phyloP scores from a whole-genome alignment of 2,888 invertebrate species.

The Chaitophorus viminalis region DNA sequence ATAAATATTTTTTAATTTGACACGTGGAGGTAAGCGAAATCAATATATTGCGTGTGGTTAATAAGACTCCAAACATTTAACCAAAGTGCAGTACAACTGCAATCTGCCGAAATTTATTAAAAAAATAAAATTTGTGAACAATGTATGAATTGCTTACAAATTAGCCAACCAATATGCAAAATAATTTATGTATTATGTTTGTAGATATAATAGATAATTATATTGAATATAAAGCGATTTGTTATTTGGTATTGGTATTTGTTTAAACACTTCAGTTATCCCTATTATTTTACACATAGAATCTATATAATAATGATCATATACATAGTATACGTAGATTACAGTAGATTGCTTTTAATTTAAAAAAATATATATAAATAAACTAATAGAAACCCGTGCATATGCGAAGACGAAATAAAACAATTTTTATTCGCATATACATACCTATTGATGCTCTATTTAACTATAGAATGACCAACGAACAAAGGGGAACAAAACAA shows the following conservation, averaged over 20 bases:
- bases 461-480: constrained; percentile 18
- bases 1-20: too few relatives aligned
- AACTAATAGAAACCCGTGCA: constrained; percentile 26
- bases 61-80: too few relatives aligned
- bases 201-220: neutral
- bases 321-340: neutral
- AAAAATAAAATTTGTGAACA: neutral
- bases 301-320: constrained; percentile 4
- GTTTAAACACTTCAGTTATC: neutral
- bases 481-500: constrained; percentile 40
- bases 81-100: too few relatives aligned
- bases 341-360: constrained; percentile 16
- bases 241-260: neutral
- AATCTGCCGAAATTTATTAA: neutral
- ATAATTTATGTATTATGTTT: neutral
- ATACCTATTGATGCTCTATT: neutral
- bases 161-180: neutral
- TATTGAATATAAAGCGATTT: neutral
- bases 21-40: too few relatives aligned
- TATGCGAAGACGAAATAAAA: constrained; percentile 22
- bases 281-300: neutral
- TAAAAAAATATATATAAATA: constrained; percentile 19
- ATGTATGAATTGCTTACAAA: neutral
- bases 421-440: constrained; percentile 26
- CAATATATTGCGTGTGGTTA: too few relatives aligned